These are phyloP conservation scores for Pangasius mekongensis DNA, from an alignment of 2,797 vertebrate genomes.

Conservation along the genomic window DNA sequence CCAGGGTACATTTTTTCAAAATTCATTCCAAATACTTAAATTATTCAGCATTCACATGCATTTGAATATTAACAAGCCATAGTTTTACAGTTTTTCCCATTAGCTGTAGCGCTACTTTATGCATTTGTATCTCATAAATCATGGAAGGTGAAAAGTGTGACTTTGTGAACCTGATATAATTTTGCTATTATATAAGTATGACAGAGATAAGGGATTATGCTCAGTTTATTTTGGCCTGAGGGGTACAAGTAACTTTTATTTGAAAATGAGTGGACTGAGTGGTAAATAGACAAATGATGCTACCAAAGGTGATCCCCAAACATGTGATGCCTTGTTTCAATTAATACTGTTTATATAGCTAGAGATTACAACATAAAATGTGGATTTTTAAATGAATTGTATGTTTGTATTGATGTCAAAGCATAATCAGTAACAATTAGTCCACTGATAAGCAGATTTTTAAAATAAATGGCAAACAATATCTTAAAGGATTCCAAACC, in stretches of 20 bases:
- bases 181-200: neutral
- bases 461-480: neutral
- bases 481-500: neutral
- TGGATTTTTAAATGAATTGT: neutral
- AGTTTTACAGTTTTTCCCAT: neutral
- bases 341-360: neutral
- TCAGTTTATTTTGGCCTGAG: neutral
- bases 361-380: neutral
- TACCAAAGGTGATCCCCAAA: neutral
- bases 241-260: neutral
- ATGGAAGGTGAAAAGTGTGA: neutral
- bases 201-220: neutral
- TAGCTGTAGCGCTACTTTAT: neutral
- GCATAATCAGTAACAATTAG: neutral
- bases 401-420: neutral
- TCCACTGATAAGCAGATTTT: neutral
- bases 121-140: too few relatives aligned
- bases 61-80: neutral
- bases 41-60: constrained; percentile 6
- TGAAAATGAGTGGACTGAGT: neutral
- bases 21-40: neutral
- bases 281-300: neutral
- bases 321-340: neutral
- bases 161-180: neutral
- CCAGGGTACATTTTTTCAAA: neutral